Conservation (phyloP, 2,113 vertebrate genomes). For the Globicephala melas region DNA sequence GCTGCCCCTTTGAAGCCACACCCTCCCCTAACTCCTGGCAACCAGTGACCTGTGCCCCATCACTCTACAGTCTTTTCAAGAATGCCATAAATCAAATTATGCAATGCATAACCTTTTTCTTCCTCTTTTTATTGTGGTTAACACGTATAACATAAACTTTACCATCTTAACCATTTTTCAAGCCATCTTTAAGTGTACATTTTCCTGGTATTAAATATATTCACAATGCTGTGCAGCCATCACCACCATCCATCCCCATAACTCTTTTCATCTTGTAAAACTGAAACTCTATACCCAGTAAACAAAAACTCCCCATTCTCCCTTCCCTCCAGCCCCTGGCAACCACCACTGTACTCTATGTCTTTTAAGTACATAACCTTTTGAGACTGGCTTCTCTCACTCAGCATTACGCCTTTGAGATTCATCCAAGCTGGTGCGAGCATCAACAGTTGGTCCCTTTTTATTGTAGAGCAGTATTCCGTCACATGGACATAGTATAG, state of each 20-base stretch:
- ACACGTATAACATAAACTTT: not conserved
- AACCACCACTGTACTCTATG: too few species aligned
- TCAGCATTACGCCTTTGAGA: not conserved
- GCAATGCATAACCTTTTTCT: not conserved
- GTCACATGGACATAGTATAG: accelerated
- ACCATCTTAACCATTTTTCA: not conserved
- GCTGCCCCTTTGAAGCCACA: not conserved
- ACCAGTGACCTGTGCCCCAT: not conserved
- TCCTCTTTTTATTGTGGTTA: not conserved
- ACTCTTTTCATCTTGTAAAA: not conserved
- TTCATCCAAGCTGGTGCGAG: accelerated
- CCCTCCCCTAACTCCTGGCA: not conserved
- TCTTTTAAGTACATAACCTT: not conserved
- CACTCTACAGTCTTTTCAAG: not conserved
- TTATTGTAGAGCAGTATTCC: not conserved
- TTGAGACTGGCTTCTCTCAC: not conserved
- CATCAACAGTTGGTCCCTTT: not conserved
- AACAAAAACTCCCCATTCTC: not conserved
- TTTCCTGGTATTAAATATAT: not conserved
- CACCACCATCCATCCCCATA: not conserved
- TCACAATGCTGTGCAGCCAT: not conserved
- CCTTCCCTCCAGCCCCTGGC: not conserved
- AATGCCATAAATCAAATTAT: not conserved
- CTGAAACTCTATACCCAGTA: not conserved
- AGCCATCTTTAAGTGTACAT: not conserved